Evolutionary conservation across 2,888 invertebrate species (phyloP), one percentile per base, ranked within the genome.

Genomic region (Aplocera efformata): DNA sequence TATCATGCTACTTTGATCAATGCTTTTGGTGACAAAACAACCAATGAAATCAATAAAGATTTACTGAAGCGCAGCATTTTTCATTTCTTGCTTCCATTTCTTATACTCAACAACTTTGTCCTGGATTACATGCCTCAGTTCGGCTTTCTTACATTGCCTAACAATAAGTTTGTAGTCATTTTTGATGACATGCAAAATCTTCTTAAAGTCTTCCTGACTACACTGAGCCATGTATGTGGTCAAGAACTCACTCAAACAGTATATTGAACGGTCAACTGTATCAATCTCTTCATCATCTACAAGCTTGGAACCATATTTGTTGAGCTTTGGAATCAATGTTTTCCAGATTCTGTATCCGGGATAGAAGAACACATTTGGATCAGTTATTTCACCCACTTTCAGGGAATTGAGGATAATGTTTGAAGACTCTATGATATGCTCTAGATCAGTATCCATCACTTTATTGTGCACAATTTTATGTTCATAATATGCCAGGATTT

Each of bases 291-390:
- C 68, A 20, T 69, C 71, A 53, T 78, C 79, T 64, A 71, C 4
- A 6, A 79, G 9, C 60, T 68, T 30, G 56, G 22, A 11, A 17
- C 35, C 36, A 26, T 26, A 35, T 10, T 40, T 40, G 9, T 40
- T 26, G 7, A 8, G 24, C 17, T 33, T 45, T 7, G 22, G 40
- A 5, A n/a, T 20, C 40, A 52, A 25, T 17, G 74, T 68, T 46
- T 70, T 75, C 83, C 84, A 88, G 57, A 88, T 79, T 22, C 57
- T 78, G 33, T 69, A 76, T 30, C 72, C 67, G 4, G 68, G 71
- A n/a, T 58, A 52, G 34, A 83, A 77, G 48, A 73, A 84, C 39
- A 68, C 66, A 1, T 75, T 68, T 1, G 72, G 65, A 1, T 66
- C 60, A 43, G 72, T 67, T 5, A 53, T 54, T 20, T 67, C 59